These are phyloP conservation scores for Sorex fumeus DNA, from an alignment of 2,113 vertebrate genomes.

Conservation along the genomic window DNA sequence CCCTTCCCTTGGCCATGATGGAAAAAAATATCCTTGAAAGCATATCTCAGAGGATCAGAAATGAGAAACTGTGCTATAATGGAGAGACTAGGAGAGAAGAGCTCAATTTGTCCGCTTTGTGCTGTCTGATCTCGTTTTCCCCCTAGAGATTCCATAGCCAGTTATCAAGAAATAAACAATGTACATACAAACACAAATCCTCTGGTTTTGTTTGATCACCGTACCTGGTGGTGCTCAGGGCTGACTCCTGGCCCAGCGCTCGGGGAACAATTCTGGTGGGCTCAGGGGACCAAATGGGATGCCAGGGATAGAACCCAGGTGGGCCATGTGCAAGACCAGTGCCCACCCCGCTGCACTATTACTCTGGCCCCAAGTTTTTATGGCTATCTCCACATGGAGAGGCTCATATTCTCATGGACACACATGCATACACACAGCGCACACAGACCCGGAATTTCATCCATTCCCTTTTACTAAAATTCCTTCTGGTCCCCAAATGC, in stretches of 20 bases:
- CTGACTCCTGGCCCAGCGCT: too few relatives aligned
- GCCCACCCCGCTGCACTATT: too few relatives aligned
- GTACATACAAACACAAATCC: background rate
- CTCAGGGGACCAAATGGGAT: too few relatives aligned
- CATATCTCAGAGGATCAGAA: constrained; percentile 50
- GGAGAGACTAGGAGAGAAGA: background rate
- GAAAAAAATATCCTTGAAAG: too few relatives aligned
- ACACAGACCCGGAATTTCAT: background rate
- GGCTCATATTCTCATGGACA: background rate
- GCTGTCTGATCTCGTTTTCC: background rate
- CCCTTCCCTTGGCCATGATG: too few relatives aligned
- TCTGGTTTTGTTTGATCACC: too few relatives aligned
- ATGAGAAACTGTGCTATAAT: constrained; percentile 29
- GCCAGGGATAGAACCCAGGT: too few relatives aligned
- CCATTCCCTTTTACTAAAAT: constrained; percentile 51
- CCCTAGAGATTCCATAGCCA: background rate
- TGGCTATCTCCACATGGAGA: background rate
- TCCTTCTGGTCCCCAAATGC: background rate
- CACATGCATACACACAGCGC: background rate
- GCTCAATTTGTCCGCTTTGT: background rate
- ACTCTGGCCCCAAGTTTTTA: background rate
- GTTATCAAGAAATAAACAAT: background rate
- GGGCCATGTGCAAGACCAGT: too few relatives aligned
- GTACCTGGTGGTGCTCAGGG: too few relatives aligned
- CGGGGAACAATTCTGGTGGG: too few relatives aligned